Conservation (phyloP, 2,888 invertebrate species). For the Erpobdella octoculata region DNA sequence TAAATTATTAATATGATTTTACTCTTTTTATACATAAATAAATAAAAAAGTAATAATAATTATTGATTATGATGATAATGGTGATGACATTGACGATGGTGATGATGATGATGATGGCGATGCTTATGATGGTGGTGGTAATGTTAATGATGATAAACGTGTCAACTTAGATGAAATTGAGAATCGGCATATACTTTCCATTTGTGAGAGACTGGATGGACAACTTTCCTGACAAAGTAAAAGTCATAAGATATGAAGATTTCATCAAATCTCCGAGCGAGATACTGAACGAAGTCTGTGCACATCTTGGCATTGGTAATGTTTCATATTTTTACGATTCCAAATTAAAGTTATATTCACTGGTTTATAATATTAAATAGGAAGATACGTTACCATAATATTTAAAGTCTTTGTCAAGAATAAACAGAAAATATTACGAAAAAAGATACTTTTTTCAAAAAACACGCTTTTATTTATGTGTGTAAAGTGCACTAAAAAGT, state of each 20-base stretch:
- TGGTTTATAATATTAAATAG: background rate
- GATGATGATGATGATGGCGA: background rate
- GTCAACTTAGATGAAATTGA: conserved; percentile 30
- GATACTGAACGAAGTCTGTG: conserved; percentile 31
- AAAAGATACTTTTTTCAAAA: too few relatives aligned
- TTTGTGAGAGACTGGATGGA: conserved; percentile 28
- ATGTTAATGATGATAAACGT: too few relatives aligned
- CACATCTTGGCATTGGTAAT: conserved; percentile 21
- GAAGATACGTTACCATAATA: too few relatives aligned
- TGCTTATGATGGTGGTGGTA: background rate
- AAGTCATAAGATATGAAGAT: conserved; percentile 27
- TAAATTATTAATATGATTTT: background rate
- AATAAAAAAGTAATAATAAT: background rate
- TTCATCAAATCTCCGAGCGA: conserved; percentile 27
- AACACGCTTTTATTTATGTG: too few relatives aligned
- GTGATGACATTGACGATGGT: background rate
- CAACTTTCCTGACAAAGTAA: conserved; percentile 20
- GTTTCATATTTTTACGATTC: background rate
- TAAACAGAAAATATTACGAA: too few relatives aligned
- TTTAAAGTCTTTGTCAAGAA: too few relatives aligned
- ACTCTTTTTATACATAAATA: background rate
- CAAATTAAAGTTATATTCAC: background rate
- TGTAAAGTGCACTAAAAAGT: too few relatives aligned
- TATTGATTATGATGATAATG: background rate
- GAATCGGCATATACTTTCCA: conserved; percentile 31